Conservation (phyloP, 2,888 invertebrate genomes). For the Drosophila anceps region DNA sequence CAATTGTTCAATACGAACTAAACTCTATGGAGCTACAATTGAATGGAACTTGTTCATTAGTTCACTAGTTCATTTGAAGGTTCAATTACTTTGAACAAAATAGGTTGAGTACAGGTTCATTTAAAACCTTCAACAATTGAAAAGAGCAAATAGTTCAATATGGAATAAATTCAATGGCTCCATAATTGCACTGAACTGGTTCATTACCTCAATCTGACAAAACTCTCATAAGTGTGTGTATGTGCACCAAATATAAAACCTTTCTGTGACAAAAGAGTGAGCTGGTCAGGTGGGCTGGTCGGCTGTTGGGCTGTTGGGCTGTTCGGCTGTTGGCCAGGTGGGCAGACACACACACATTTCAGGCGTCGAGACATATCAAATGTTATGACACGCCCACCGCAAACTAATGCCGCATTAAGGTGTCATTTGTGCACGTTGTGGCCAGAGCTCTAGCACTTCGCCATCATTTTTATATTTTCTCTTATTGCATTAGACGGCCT, state of each 20-base stretch:
- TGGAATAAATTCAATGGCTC: not conserved
- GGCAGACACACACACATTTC: not conserved
- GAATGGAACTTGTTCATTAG: not conserved
- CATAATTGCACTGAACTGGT: not conserved
- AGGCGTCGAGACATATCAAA: slow-evolving; percentile 33
- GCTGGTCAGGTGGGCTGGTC: not conserved
- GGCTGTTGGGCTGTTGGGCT: too few species aligned
- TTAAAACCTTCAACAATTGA: too few species aligned
- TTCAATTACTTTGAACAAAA: not conserved
- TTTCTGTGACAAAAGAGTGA: not conserved
- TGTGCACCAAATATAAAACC: not conserved
- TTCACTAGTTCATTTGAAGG: not conserved
- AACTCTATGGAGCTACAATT: not conserved
- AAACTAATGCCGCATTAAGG: slow-evolving; percentile 63
- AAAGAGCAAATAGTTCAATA: not conserved
- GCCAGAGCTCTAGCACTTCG: slow-evolving; percentile 42
- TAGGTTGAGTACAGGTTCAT: not conserved
- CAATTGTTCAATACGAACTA: not conserved
- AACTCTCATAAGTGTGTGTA: not conserved
- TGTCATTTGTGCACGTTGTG: slow-evolving; percentile 62
- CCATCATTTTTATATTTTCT: slow-evolving; percentile 24
- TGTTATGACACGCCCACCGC: slow-evolving; percentile 52
- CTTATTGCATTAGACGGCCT: slow-evolving; percentile 35
- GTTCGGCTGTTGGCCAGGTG: too few species aligned
- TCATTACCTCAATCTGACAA: not conserved